Evolutionary conservation across 2,797 vertebrate species (phyloP), one percentile per base, ranked within the genome.

Genomic region (Pogoniulus pusillus): DNA sequence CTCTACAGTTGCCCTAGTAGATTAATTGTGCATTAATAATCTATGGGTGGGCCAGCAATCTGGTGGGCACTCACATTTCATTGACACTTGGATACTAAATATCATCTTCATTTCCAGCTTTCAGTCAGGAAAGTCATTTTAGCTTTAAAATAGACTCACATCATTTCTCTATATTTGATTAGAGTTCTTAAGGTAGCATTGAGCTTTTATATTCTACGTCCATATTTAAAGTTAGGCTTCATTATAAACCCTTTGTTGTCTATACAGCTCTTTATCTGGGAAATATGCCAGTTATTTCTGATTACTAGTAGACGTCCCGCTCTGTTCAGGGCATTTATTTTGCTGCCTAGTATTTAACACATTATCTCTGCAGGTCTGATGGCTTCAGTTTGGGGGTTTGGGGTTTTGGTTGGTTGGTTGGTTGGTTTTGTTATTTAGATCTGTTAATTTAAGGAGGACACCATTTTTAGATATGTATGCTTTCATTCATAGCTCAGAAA

Each of bases 1-100:
- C 93, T 96, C 94, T 90, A 79, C 94, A 94, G 89, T 97, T 96
- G 95, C 84, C 94, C 95, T 96, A 96, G 92, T 96, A 97, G 96
- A 96, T 97, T 97, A 98, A 97, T 97, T 97, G 95, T 95, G 83
- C 95, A 97, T 97, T 97, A 96, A 96, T 97, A 97, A 97, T 96
- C 96, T 93, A 95, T 97, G 96, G 96, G 96, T 96, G 95, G 91
- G 91, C 93, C 85, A 90, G 86, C 71, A 95, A 82, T 96, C 93
- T 96, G 73, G 65, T 96, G 93, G 92, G 95, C 95, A 96, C 95
- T 97, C 96, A 96, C 65, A 94, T 93, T 96, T 96, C 93, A 95
- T 95, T 96, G 82, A 94, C 94, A 93, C 93, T 91, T 92, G 79
- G 90, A 90, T 89, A n/a, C 66, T 85, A 66, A 87, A 96, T 90